Conservation (phyloP, 2,797 vertebrate species). For the Morus bassanus region DNA sequence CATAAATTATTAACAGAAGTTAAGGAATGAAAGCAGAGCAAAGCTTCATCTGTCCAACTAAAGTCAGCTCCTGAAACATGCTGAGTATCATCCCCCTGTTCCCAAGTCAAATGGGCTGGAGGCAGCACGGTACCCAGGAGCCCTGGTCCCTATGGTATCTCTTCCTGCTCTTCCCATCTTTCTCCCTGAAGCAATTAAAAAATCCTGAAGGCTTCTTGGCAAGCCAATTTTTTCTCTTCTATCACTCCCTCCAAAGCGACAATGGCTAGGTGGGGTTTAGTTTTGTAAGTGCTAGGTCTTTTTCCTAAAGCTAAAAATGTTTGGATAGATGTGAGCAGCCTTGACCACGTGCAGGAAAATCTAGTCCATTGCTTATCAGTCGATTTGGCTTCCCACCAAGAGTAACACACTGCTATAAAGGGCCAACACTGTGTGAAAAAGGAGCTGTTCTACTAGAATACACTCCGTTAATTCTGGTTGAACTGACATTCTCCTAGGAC, state of each 20-base stretch:
- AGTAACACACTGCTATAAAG: slow-evolving; percentile 43
- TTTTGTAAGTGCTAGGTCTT: background rate
- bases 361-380: slow-evolving; percentile 42
- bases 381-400: slow-evolving; percentile 20
- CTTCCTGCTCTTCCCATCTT: background rate
- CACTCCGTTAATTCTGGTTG: slow-evolving; percentile 43
- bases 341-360: slow-evolving; percentile 30
- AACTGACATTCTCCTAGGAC: slow-evolving; percentile 38
- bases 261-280: background rate
- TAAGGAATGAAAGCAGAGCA: slow-evolving; percentile 17
- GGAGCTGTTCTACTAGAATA: slow-evolving; percentile 49
- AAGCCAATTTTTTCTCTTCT: background rate
- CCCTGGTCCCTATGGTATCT: background rate
- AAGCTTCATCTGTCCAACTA: background rate
- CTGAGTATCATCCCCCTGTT: background rate
- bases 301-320: slow-evolving; percentile 5
- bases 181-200: background rate
- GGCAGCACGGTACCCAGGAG: background rate
- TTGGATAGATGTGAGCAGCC: background rate
- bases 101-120: background rate
- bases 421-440: slow-evolving; percentile 46
- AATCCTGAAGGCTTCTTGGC: background rate
- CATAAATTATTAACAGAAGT: slow-evolving; percentile 22
- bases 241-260: background rate
- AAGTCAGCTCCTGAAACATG: background rate